Evolutionary conservation across 2,888 invertebrate genomes (phyloP).

Genomic region (Ptychoptera contaminata): DNA sequence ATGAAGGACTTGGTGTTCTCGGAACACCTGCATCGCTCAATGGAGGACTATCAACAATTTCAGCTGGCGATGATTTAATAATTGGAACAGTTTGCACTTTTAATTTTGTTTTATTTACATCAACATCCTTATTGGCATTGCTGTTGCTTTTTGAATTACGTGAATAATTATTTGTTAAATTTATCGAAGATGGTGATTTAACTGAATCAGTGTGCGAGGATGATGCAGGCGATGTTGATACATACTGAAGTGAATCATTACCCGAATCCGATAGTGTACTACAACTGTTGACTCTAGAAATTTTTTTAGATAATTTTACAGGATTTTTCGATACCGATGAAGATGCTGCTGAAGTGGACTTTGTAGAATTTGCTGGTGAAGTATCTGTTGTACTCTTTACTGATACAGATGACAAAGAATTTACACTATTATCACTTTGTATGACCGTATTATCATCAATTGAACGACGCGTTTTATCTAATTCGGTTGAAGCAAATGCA

Average conservation of each 20-base stretch:
- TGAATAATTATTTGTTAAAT: constrained; percentile 22
- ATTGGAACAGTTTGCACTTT: constrained; percentile 28
- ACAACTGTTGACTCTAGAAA: constrained; percentile 32
- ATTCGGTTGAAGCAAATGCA: constrained; percentile 82
- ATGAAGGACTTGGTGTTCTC: constrained; percentile 28
- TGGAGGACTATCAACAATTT: constrained; percentile 36
- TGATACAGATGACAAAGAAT: background rate
- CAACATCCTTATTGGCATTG: background rate
- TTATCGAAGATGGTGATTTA: constrained; percentile 25
- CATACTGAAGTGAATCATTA: constrained; percentile 26
- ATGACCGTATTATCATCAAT: constrained; percentile 42
- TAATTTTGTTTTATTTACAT: constrained; percentile 11
- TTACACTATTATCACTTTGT: too few relatives aligned
- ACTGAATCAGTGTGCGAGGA: too few relatives aligned
- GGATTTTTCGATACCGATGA: constrained; percentile 14
- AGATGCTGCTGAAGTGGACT: constrained; percentile 19
- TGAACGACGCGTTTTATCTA: constrained; percentile 70
- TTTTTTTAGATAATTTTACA: background rate
- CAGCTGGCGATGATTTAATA: constrained; percentile 29
- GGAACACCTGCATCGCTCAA: constrained; percentile 29
- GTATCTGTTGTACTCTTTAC: too few relatives aligned
- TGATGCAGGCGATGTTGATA: constrained; percentile 25
- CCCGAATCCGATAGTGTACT: constrained; percentile 81
- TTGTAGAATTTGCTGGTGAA: too few relatives aligned
- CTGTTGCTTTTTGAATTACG: too few relatives aligned